Evolutionary conservation across 2,113 vertebrate genomes (phyloP), one percentile per base, ranked within the genome.

Genomic region (Psephotus haematonotus): DNA sequence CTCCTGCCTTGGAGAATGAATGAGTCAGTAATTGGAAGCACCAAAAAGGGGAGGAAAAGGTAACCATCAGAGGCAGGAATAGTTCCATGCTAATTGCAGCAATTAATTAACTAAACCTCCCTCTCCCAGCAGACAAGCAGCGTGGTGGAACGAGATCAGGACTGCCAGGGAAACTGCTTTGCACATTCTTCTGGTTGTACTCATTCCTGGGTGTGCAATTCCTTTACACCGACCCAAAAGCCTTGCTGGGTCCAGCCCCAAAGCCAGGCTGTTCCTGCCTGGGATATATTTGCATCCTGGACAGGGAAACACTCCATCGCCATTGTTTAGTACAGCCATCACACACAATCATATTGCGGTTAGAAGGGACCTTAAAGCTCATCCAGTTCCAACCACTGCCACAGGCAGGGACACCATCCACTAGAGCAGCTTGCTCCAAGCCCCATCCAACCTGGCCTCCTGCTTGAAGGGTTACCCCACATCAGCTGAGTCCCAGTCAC

Each of bases 81-180:
- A 95, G 65, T 78, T 91, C 69, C 35, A 55, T 79, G 86, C 33
- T 94, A 94, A 94, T 95, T 95, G 86, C 71, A 95, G 81, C 69
- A 94, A 95, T 95, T 96, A 92, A 91, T 95, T 93, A 96, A 86
- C 70, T 65, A 89, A 94, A 82, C 11, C 22, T 82, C 57, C 55
- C 37, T 74, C 55, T 96, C 74, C 78, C 49, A 80, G 81, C 81
- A 92, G 91, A 79, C 64, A 57, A 44, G 52, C 88, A 93, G 71
- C 0, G 0, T 59, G 17, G 88, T 0, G 4, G 60, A 93, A 91
- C 13, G 2, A 89, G 91, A 95, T 81, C 80, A 93, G 80, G 93
- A 16, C 95, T 63, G 27, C 37, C 1, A 1, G 65, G 23, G 47
- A 96, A 95, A 62, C 62, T 8, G 3, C 77, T 17, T 27, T 71